Percentiles rank a stretch among this genome's conserved stretches.
phyloP scores from a whole-genome alignment of 1,140 invertebrate genomes.

The Zelostemma sp. region DNA sequence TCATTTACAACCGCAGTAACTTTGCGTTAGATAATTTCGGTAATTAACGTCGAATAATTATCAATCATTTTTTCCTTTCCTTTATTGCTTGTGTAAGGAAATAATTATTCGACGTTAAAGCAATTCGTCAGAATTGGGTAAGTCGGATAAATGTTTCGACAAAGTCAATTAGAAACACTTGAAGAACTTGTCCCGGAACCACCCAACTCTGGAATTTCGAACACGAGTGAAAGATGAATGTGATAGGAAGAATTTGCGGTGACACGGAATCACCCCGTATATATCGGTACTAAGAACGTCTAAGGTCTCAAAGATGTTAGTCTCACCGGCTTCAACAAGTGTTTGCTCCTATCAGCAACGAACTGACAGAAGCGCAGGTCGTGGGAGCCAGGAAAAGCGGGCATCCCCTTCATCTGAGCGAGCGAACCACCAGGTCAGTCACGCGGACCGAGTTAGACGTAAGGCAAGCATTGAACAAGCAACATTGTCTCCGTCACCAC shows the following conservation, averaged over 20 bases:
- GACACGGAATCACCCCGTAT: conserved; percentile 23
- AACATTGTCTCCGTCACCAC: conserved; percentile 70
- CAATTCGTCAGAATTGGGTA: too few relatives aligned
- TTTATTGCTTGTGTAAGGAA: too few relatives aligned
- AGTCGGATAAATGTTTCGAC: too few relatives aligned
- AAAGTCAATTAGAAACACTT: too few relatives aligned
- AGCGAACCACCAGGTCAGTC: conserved; percentile 70
- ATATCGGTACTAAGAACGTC: conserved; percentile 59
- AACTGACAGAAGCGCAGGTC: conserved; percentile 94
- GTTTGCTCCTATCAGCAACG: conserved; percentile 93
- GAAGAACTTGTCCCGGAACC: too few relatives aligned
- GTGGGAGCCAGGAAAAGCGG: conserved; percentile 92
- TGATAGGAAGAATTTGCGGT: conserved; percentile 15
- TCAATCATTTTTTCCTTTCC: too few relatives aligned
- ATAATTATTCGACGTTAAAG: too few relatives aligned
- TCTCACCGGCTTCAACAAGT: conserved; percentile 95
- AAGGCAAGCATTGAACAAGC: conserved; percentile 72
- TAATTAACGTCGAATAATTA: too few relatives aligned
- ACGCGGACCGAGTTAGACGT: conserved; percentile 69
- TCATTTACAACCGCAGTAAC: conserved; percentile 2
- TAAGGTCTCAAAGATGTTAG: conserved; percentile 69
- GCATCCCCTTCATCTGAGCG: conserved; percentile 90
- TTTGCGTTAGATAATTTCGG: not conserved
- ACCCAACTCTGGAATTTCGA: too few relatives aligned
- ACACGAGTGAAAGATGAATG: conserved; percentile 1